These are phyloP conservation scores for Gyrodactylus salaris DNA, from an alignment of 1,140 invertebrate species.

Conservation along the genomic window DNA sequence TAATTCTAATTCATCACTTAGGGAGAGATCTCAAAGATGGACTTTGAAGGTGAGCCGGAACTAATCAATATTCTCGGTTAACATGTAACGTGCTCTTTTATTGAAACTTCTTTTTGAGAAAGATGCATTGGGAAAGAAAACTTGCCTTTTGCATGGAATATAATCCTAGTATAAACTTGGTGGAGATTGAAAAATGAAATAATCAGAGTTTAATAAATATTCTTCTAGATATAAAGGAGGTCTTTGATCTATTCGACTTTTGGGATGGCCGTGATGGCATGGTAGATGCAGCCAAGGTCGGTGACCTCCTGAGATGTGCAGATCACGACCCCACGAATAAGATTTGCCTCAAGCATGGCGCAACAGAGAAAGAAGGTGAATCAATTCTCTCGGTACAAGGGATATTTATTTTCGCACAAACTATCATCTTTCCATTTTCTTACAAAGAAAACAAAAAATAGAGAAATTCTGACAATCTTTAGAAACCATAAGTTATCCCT, in stretches of 20 bases:
- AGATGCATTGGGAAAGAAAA: no score
- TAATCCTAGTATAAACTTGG: no score
- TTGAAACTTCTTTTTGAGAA: no score
- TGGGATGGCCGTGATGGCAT: constrained; percentile 21
- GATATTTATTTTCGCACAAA: no score
- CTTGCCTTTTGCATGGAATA: no score
- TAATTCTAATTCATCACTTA: neutral
- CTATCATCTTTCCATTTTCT: no score
- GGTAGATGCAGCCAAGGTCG: constrained; percentile 23
- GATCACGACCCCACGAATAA: constrained; percentile 66
- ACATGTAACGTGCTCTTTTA: no score
- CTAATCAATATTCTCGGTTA: neutral
- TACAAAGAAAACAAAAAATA: no score
- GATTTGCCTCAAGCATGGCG: constrained; percentile 56
- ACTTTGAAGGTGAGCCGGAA: neutral
- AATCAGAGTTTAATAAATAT: neutral
- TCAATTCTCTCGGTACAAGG: no score
- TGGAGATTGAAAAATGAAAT: no score
- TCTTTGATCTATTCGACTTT: constrained; percentile 22
- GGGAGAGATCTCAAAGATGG: neutral
- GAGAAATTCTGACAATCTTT: no score
- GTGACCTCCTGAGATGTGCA: constrained; percentile 55
- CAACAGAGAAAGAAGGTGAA: constrained; percentile 50
- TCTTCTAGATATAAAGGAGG: constrained; percentile 17
- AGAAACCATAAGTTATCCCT: no score